Evolutionary conservation across 2,797 vertebrate genomes (phyloP), one percentile per base, ranked within the genome.

Genomic region (Lutjanus campechanus): DNA sequence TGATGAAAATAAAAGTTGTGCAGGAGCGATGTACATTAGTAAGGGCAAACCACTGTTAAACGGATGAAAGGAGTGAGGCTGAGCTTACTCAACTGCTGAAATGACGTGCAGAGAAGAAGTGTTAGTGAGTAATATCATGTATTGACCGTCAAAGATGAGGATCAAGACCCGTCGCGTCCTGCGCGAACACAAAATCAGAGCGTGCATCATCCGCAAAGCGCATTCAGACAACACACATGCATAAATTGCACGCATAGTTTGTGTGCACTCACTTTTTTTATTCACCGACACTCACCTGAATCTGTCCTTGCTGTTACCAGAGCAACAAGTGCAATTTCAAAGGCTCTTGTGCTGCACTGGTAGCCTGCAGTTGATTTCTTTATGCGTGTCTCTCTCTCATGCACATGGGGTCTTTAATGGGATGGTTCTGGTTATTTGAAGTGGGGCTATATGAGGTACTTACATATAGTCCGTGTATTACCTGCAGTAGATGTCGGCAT

Each of bases 261-360:
- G 56, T 56, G 40, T 70, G 70, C 44, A 3, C 29, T n/a, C 44
- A 3, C 8, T 44, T 55, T 19, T 19, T 51, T 76, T 17, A n/a
- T 36, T 5, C 59, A 41, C 43, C 10, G 44, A 79, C 11, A 44
- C 74, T 84, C 73, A 85, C 85, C 81, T 89, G 89, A 69, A 81
- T 77, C 49, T 59, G 79, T 88, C 82, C 88, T 91, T 69, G 83
- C 85, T 72, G 94, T 95, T 95, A 88, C 93, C 94, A 69, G 86
- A 91, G 94, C 95, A 94, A 95, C 93, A 81, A 80, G 88, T 81
- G 41, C 85, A 74, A 86, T 93, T 93, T 92, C 91, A 83, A 90
- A 86, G 89, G 87, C 90, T 88, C 86, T 85, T 85, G 50, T 79
- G 79, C 69, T 81, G 71, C 73, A 8, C 66, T 58, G 73, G 63